Evolutionary conservation across 2,888 invertebrate genomes (phyloP).

Genomic region (Elmis aenea): DNA sequence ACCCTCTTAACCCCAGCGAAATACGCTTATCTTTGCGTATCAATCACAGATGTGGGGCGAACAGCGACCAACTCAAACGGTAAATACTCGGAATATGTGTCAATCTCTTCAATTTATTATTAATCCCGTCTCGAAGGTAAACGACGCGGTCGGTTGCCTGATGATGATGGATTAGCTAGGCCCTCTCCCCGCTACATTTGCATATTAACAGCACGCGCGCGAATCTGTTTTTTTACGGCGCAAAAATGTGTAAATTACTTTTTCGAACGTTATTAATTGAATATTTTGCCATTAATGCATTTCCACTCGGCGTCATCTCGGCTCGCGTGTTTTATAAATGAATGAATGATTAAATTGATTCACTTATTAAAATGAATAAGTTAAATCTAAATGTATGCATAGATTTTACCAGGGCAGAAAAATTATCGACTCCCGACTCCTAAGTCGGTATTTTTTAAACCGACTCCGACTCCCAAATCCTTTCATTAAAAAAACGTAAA

Average conservation of each 20-base stretch:
- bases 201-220: constrained; percentile 16
- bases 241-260: not conserved
- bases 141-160: constrained; percentile 16
- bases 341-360: too few relatives aligned
- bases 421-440: too few relatives aligned
- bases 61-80: constrained; percentile 17
- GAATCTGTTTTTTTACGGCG: constrained; percentile 13
- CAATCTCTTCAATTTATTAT: constrained; percentile 24
- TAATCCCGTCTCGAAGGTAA: constrained; percentile 20
- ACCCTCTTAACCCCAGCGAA: constrained; percentile 15
- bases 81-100: constrained; percentile 24
- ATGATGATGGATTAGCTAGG: constrained; percentile 19
- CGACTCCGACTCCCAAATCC: too few relatives aligned
- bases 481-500: too few relatives aligned
- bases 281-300: too few relatives aligned
- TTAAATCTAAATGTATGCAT: too few relatives aligned
- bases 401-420: too few relatives aligned
- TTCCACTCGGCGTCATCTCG: too few relatives aligned
- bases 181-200: constrained; percentile 16
- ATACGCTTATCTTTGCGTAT: constrained; percentile 27
- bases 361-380: too few relatives aligned
- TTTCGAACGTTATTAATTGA: not conserved
- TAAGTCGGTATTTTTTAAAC: too few relatives aligned
- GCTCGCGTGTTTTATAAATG: too few relatives aligned
- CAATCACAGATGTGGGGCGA: constrained; percentile 26